These are phyloP conservation scores for Pyrrhosoma nymphula DNA, from an alignment of 2,888 invertebrate species.

Conservation along the genomic window DNA sequence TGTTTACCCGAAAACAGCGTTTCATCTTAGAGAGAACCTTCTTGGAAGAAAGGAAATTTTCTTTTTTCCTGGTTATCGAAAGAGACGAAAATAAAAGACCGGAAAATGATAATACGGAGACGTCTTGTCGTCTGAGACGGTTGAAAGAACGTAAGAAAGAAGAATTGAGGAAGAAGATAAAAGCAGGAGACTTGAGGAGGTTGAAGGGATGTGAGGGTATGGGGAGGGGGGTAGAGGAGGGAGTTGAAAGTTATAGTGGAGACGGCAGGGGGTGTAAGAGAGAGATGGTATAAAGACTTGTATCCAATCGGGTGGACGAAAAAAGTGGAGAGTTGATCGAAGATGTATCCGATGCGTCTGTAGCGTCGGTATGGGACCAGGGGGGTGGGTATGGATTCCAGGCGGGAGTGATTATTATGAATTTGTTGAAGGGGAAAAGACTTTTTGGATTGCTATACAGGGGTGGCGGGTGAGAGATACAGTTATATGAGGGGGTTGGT, in stretches of 20 bases:
- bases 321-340: conserved; percentile 17
- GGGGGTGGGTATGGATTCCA: too few species aligned
- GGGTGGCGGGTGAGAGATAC: not conserved
- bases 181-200: not conserved
- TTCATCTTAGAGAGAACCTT: not conserved
- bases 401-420: conserved; percentile 54
- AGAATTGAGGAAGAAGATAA: not conserved
- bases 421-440: conserved; percentile 61
- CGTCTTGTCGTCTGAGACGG: not conserved
- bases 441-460: not conserved
- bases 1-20: not conserved
- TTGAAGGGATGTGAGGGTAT: not conserved
- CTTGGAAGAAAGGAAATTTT: not conserved
- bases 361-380: not conserved
- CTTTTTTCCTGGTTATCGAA: not conserved
- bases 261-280: not conserved
- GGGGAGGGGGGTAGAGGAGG: not conserved
- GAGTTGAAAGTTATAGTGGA: not conserved
- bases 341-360: conserved; percentile 49
- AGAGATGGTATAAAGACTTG: not conserved
- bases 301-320: conserved; percentile 42
- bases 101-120: conserved; percentile 27
- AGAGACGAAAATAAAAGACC: not conserved
- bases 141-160: not conserved
- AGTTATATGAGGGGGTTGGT: not conserved